Conservation (phyloP, 2,888 invertebrate genomes). For the Cantharis rustica region DNA sequence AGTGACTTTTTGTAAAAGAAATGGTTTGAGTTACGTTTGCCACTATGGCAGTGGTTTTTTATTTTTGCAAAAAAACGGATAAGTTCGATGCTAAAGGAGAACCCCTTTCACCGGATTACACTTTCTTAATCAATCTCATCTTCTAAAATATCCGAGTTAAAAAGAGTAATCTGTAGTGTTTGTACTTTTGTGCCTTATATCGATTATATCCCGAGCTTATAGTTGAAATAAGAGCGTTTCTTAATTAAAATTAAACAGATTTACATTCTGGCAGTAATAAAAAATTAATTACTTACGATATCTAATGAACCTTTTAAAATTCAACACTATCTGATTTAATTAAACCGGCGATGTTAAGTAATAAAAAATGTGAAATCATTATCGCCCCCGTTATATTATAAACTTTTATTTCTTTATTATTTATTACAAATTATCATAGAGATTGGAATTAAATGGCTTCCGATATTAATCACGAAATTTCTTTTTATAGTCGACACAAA, state of each 20-base stretch:
- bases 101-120: background rate
- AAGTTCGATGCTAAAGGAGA: background rate
- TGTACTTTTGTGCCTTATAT: background rate
- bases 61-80: background rate
- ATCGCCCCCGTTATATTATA: background rate
- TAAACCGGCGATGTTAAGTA: background rate
- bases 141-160: background rate
- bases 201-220: background rate
- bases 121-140: background rate
- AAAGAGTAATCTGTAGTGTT: background rate
- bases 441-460: background rate
- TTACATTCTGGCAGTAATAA: constrained; percentile 1
- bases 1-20: background rate
- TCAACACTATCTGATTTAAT: constrained; percentile 3
- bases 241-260: constrained; percentile 4
- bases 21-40: background rate
- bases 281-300: constrained; percentile 3
- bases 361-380: background rate
- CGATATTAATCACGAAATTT: background rate
- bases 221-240: background rate
- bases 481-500: background rate
- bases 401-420: background rate
- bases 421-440: background rate
- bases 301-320: constrained; percentile 5
- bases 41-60: background rate